phyloP scores from a whole-genome alignment of 2,797 vertebrate genomes.

The Pteropus rufus region DNA sequence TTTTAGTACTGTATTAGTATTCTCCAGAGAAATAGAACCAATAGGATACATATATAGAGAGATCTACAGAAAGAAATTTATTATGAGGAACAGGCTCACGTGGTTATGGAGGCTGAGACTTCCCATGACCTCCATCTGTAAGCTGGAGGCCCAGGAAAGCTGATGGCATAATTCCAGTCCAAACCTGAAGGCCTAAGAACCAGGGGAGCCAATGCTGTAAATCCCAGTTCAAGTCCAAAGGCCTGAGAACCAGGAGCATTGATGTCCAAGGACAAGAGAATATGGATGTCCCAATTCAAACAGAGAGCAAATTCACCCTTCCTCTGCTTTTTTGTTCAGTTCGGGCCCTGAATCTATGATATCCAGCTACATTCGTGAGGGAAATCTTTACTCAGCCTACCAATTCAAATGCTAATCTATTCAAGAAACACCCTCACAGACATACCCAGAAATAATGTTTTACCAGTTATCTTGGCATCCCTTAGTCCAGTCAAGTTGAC shows the following conservation, averaged over 20 bases:
- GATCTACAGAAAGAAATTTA: neutral
- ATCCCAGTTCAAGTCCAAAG: neutral
- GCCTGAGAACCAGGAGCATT: neutral
- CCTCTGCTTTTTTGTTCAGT: neutral
- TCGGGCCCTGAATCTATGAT: neutral
- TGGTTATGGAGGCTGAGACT: neutral
- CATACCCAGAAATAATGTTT: neutral
- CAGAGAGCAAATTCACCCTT: neutral
- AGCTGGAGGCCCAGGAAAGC: neutral
- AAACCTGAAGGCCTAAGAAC: neutral
- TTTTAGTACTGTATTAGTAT: neutral
- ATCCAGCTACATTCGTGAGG: neutral
- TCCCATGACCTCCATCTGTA: neutral
- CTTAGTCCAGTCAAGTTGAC: neutral
- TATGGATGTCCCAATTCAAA: neutral
- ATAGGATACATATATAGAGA: neutral
- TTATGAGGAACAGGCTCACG: neutral
- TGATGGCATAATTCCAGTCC: neutral
- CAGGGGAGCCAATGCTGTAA: neutral
- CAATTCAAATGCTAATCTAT: neutral
- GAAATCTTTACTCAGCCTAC: neutral
- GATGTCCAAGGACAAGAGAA: neutral
- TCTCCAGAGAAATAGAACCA: neutral
- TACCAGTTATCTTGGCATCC: neutral
- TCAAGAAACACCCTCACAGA: neutral